Evolutionary conservation across 2,113 vertebrate species (phyloP).

Genomic region (Gymnogyps californianus): DNA sequence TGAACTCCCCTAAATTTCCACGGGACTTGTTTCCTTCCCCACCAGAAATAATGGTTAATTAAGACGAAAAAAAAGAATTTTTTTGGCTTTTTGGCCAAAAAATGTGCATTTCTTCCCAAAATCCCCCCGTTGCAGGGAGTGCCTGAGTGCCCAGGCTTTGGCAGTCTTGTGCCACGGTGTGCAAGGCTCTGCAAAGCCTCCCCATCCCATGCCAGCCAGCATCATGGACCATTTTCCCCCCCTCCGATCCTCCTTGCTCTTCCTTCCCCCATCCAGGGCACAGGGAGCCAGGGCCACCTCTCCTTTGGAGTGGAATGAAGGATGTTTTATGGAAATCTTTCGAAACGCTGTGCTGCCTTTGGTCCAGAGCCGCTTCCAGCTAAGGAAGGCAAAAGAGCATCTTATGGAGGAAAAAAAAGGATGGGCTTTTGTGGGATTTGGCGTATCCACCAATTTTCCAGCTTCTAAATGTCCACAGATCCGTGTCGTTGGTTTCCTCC

Average conservation of each 20-base stretch:
- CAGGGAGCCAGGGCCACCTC: neutral
- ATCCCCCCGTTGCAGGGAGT: neutral
- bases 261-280: neutral
- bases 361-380: neutral
- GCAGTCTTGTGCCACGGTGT: no score
- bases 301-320: neutral
- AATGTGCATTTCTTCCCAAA: neutral
- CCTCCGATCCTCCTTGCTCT: neutral
- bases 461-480: neutral
- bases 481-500: neutral
- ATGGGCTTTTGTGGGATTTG: neutral
- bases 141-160: neutral
- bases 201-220: neutral
- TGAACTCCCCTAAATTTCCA: neutral
- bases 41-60: neutral
- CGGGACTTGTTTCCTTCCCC: neutral
- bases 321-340: neutral
- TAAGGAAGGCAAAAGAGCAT: neutral
- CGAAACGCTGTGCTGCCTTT: neutral
- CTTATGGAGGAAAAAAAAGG: neutral
- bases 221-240: neutral
- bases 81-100: fast-evolving
- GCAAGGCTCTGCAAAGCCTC: neutral
- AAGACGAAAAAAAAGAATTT: neutral
- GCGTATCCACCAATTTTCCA: neutral